Percentiles rank a stretch among this genome's conserved stretches.
These are phyloP conservation scores for Oligia fasciuncula DNA, from an alignment of 2,888 invertebrate genomes.

Conservation along the genomic window DNA sequence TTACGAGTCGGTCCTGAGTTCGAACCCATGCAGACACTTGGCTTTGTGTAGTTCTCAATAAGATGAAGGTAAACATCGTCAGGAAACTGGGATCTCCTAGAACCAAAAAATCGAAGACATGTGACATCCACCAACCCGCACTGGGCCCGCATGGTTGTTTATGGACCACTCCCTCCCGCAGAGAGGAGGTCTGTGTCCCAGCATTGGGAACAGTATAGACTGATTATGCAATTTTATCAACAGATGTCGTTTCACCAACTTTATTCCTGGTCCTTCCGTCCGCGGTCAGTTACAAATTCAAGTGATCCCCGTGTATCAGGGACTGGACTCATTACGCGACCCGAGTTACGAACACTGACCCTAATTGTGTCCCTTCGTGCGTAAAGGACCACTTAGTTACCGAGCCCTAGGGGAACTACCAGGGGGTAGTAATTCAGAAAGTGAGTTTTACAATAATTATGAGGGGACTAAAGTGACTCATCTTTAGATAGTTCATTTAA, in stretches of 20 bases:
- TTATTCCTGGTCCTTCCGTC: constrained; percentile 30
- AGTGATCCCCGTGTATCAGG: constrained; percentile 64
- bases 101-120: background rate
- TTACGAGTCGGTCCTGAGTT: too few species aligned
- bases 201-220: background rate
- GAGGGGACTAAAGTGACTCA: background rate
- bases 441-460: constrained; percentile 35
- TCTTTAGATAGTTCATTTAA: background rate
- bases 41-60: background rate
- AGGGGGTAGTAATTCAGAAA: constrained; percentile 6
- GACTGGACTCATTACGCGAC: constrained; percentile 67
- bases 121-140: too few species aligned
- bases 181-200: background rate
- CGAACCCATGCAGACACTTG: too few species aligned
- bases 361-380: constrained; percentile 76
- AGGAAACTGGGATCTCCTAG: too few species aligned
- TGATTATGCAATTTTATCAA: constrained; percentile 17
- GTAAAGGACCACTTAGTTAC: constrained; percentile 75
- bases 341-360: constrained; percentile 63
- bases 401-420: constrained; percentile 59
- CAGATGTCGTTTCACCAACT: constrained; percentile 31
- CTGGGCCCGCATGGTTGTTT: background rate
- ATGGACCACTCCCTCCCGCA: background rate
- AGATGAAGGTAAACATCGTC: background rate
- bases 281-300: constrained; percentile 62